Percentiles rank a stretch among this genome's conserved stretches.
Conservation (phyloP, 1,140 invertebrate genomes). For the Aphidius gifuensis region DNA sequence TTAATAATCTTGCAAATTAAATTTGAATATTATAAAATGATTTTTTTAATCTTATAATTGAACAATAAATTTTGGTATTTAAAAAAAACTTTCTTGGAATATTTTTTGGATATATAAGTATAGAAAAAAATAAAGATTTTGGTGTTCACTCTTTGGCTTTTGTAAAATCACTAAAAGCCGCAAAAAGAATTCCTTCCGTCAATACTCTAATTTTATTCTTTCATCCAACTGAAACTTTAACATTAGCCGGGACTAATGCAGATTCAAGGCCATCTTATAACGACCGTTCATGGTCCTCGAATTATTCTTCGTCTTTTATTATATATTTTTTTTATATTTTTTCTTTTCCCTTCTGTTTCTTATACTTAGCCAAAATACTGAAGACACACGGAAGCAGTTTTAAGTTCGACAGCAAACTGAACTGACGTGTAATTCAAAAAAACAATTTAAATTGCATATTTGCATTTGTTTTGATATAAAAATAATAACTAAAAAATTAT, state of each 20-base stretch:
- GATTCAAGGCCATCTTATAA: constrained; percentile 44
- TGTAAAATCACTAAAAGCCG: constrained; percentile 20
- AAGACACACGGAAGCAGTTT: constrained; percentile 11
- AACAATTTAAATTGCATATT: neutral
- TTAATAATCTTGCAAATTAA: too few species aligned
- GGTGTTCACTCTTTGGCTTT: constrained; percentile 6
- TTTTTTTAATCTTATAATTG: too few species aligned
- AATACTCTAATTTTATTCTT: constrained; percentile 54
- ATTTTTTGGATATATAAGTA: neutral
- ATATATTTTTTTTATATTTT: neutral
- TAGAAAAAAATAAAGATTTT: neutral
- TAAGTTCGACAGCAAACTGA: constrained; percentile 7
- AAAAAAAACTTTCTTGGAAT: neutral
- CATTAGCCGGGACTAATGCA: constrained; percentile 40
- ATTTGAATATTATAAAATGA: too few species aligned
- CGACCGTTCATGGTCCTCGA: constrained; percentile 16
- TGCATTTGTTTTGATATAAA: neutral
- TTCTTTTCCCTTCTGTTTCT: constrained; percentile 30
- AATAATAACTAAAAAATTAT: too few species aligned
- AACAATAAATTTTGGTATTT: too few species aligned
- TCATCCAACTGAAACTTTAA: constrained; percentile 10
- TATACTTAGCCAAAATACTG: constrained; percentile 19
- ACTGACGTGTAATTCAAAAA: neutral
- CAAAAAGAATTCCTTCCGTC: constrained; percentile 44
- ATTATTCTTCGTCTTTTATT: neutral